Evolutionary conservation across 2,113 vertebrate species (phyloP).

Genomic region (Bufo gargarizans): DNA sequence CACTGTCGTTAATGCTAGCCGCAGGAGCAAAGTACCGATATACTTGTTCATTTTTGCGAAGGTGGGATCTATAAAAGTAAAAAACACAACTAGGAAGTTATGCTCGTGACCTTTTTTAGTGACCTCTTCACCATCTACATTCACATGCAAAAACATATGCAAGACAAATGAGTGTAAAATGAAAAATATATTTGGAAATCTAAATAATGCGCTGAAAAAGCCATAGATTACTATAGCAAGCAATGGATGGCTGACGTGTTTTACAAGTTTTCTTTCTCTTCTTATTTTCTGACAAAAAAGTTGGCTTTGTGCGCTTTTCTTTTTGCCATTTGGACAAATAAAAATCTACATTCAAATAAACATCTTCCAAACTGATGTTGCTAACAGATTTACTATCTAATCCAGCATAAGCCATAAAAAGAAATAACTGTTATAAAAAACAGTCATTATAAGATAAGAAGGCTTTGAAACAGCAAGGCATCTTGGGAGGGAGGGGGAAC

Average conservation of each 20-base stretch:
- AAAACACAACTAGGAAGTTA: background rate
- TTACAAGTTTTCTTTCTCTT: no score
- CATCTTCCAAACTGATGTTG: slow-evolving; percentile 35
- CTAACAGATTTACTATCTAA: slow-evolving; percentile 53
- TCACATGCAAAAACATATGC: background rate
- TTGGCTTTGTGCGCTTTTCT: background rate
- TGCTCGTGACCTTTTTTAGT: background rate
- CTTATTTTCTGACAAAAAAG: background rate
- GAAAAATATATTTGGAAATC: background rate
- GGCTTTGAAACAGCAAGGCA: slow-evolving; percentile 58
- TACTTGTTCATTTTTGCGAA: slow-evolving; percentile 79
- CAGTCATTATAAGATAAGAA: slow-evolving; percentile 59
- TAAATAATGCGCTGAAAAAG: background rate
- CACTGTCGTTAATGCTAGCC: slow-evolving; percentile 95
- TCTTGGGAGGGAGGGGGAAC: slow-evolving; percentile 57
- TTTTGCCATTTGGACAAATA: slow-evolving; percentile 1
- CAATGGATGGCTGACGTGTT: background rate
- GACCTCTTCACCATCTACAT: background rate
- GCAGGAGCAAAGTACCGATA: slow-evolving; percentile 89
- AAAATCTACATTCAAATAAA: slow-evolving; percentile 11
- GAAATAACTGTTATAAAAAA: slow-evolving; percentile 54
- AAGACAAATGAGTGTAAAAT: background rate
- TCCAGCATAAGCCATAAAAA: slow-evolving; percentile 55
- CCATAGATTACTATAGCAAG: background rate
- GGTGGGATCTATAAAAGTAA: slow-evolving; percentile 80